Base-by-base conservation (phyloP, 2,888 invertebrate species). In the Parapristionchus giblindavisi region DNA sequence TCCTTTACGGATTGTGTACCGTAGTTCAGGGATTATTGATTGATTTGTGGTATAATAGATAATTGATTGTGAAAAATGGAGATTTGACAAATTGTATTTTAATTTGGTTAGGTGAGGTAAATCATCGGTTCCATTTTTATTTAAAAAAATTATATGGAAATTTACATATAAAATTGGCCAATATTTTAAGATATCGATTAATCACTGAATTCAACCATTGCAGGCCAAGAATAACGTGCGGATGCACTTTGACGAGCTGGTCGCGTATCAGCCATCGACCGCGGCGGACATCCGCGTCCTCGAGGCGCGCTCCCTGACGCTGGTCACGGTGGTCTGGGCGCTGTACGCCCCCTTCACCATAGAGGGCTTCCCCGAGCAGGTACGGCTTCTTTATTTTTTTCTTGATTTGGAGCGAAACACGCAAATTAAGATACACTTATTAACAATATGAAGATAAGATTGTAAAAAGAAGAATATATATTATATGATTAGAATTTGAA, bases 241-340 rank as follows among this genome's bases (percentile, higher is more conserved):
- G 21, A 54, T 61, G 8, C 73, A 73, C 60, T 73, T 73, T 61
- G 54, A 73, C 61, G 61, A 73, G 24, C 51, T 73, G 34, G 29
- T 52, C 32, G 40, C 32, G 34, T 73, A 48, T 36, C 29, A n/a
- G 17, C 73, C 72, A 24, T 3, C 40, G 6, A 40, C 38, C 17
- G 29, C 58, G 40, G n/a, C 11, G 3, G 72, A 72, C 29, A n/a
- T 72, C 58, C 38, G 87, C 21, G 79, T 87, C 51, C 74, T 86
- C 29, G 87, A 87, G 72, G 85, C 87, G 11, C 78, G 87, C 17
- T 84, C 84, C 6, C 76, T 81, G 17, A 79, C 84, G 1, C 73
- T 87, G 56, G 81, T 80, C 27, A 87, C 85, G 14, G 83, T 83
- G 14, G 80, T 80, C 58, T 86, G 85, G 85, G 78, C 84, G 2